Conservation (phyloP, 2,888 invertebrate species). For the Cephus rjabovi region DNA sequence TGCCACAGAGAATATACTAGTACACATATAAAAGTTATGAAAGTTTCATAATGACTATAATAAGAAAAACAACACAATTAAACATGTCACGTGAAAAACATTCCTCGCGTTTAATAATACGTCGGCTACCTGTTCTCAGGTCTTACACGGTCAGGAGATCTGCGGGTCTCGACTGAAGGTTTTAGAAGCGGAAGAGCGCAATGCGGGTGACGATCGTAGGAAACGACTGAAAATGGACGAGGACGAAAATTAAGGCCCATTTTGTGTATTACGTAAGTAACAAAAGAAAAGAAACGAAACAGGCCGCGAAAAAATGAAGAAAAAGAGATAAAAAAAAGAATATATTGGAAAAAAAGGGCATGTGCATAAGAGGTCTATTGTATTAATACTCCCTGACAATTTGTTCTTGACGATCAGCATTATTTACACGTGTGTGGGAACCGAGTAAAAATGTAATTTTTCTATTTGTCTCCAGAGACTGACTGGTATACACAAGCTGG, state of each 20-base stretch:
- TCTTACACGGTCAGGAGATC: constrained; percentile 87
- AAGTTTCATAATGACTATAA: not conserved
- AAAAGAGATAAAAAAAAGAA: constrained; percentile 12
- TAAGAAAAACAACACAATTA: not conserved
- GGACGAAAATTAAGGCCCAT: constrained; percentile 56
- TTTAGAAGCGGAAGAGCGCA: constrained; percentile 86
- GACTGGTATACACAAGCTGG: constrained; percentile 67
- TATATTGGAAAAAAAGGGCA: not conserved
- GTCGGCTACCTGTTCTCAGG: constrained; percentile 43
- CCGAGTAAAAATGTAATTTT: constrained; percentile 58
- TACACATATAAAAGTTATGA: not conserved
- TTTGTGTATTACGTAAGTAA: constrained; percentile 58
- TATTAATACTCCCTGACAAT: constrained; percentile 39
- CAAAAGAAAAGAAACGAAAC: constrained; percentile 23
- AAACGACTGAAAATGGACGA: constrained; percentile 63
- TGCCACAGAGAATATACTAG: constrained; percentile 6
- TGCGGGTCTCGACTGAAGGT: constrained; percentile 90
- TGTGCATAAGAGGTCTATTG: constrained; percentile 6
- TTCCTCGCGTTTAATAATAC: not conserved
- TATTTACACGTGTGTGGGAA: constrained; percentile 4
- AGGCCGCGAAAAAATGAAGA: constrained; percentile 1
- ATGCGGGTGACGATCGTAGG: constrained; percentile 60
- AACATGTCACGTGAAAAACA: not conserved
- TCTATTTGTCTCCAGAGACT: constrained; percentile 67
- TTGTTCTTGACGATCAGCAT: constrained; percentile 38